Evolutionary conservation across 2,888 invertebrate genomes (phyloP).

Genomic region (Mesorhabditis spiculigera): DNA sequence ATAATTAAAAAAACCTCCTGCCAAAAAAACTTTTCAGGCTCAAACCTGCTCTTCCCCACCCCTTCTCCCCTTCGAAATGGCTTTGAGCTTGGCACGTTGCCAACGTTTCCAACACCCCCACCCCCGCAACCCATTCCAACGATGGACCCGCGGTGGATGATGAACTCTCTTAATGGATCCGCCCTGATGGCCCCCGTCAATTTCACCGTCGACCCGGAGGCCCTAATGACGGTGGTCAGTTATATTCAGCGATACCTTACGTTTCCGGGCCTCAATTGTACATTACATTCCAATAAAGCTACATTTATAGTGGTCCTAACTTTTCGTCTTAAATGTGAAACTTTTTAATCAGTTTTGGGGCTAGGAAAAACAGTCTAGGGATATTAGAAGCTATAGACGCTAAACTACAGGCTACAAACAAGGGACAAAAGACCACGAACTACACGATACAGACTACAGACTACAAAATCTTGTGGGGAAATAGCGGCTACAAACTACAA

Average conservation of each 20-base stretch:
- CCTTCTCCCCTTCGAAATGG: not conserved
- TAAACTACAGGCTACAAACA: too few species aligned
- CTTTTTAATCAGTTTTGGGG: too few species aligned
- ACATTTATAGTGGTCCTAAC: too few species aligned
- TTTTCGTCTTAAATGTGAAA: too few species aligned
- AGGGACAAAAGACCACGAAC: too few species aligned
- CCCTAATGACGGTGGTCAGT: constrained; percentile 52
- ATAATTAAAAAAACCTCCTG: too few species aligned
- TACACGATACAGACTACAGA: too few species aligned
- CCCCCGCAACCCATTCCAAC: constrained; percentile 13
- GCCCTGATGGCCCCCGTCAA: constrained; percentile 13
- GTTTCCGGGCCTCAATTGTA: not conserved
- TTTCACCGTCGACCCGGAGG: constrained; percentile 46
- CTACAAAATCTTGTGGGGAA: too few species aligned
- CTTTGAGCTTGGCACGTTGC: not conserved
- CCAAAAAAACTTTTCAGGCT: not conserved
- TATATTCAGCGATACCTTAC: not conserved
- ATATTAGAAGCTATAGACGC: too few species aligned
- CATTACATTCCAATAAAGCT: not conserved
- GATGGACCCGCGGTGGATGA: not conserved
- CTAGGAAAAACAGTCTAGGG: too few species aligned
- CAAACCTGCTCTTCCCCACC: not conserved
- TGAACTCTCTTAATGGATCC: constrained; percentile 8
- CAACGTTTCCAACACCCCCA: constrained; percentile 15
- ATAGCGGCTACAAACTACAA: too few species aligned